A percentile compares a stretch with the other conserved stretches of the same genome.
Evolutionary conservation across 1,140 invertebrate species (phyloP).

Genomic region (Magallana gigas): DNA sequence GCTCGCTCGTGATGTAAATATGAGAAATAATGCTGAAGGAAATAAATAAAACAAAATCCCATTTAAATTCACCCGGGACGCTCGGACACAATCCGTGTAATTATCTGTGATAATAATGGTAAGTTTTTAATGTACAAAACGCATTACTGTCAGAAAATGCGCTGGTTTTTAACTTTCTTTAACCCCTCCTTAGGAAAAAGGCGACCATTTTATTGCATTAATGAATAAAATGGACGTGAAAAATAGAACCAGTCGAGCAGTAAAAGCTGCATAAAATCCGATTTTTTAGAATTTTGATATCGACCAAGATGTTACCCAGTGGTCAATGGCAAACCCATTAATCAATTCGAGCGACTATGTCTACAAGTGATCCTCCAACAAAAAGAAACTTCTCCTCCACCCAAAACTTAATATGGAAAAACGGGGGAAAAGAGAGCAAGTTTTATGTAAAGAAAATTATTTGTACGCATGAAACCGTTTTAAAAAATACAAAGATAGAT

Average conservation of each 20-base stretch:
- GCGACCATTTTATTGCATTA: not conserved
- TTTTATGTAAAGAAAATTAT: too few relatives aligned
- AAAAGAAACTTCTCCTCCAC: not conserved
- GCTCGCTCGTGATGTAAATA: not conserved
- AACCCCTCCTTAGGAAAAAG: not conserved
- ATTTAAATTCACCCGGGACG: not conserved
- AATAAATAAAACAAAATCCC: not conserved
- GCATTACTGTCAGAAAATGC: not conserved
- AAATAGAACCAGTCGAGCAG: not conserved
- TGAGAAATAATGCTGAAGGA: not conserved
- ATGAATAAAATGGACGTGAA: not conserved
- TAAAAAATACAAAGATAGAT: not conserved
- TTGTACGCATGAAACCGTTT: too few relatives aligned
- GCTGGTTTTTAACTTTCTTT: not conserved
- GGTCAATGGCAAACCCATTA: not conserved
- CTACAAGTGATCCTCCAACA: not conserved
- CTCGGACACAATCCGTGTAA: not conserved
- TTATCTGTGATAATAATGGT: not conserved
- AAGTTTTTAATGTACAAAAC: not conserved
- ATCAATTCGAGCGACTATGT: not conserved
- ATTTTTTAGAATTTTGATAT: not conserved
- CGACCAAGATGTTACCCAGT: constrained; percentile 4
- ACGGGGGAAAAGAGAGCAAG: not conserved
- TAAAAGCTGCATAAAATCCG: not conserved
- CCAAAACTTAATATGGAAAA: not conserved